Conservation (phyloP, 1,140 invertebrate species). For the Periplaneta americana region DNA sequence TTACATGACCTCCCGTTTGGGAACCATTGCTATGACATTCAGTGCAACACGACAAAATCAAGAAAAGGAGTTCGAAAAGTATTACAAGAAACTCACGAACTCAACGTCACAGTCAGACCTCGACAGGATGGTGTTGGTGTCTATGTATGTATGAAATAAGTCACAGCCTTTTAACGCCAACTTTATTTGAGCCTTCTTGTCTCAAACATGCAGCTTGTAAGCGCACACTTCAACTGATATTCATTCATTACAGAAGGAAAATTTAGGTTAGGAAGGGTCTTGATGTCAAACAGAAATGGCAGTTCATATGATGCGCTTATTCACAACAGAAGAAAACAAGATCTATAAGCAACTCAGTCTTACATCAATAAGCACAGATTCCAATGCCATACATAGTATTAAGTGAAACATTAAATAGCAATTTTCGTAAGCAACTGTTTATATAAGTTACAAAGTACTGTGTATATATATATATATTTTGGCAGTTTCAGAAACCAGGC, state of each 20-base stretch:
- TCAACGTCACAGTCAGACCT: neutral
- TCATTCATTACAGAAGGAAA: neutral
- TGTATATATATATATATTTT: neutral
- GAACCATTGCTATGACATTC: neutral
- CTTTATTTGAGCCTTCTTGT: slow-evolving; percentile 9
- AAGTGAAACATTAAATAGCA: neutral
- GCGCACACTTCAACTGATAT: slow-evolving; percentile 1
- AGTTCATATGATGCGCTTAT: neutral
- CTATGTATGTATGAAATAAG: neutral
- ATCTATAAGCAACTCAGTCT: slow-evolving; percentile 3
- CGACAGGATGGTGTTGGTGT: neutral
- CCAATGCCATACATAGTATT: neutral
- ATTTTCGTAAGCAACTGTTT: neutral
- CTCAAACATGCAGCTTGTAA: slow-evolving; percentile 9
- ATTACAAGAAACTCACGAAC: no score
- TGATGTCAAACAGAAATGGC: neutral
- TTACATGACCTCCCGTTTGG: no score
- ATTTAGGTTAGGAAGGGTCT: neutral
- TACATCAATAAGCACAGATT: slow-evolving; percentile 8
- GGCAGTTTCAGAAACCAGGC: neutral
- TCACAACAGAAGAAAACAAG: neutral
- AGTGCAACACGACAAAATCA: neutral
- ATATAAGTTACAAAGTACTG: neutral
- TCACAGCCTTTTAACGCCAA: neutral
- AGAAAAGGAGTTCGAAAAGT: neutral